A percentile compares a stretch with the other conserved stretches of the same genome.
phyloP scores from a whole-genome alignment of 2,888 invertebrate species.

The Nemoura dubitans region DNA sequence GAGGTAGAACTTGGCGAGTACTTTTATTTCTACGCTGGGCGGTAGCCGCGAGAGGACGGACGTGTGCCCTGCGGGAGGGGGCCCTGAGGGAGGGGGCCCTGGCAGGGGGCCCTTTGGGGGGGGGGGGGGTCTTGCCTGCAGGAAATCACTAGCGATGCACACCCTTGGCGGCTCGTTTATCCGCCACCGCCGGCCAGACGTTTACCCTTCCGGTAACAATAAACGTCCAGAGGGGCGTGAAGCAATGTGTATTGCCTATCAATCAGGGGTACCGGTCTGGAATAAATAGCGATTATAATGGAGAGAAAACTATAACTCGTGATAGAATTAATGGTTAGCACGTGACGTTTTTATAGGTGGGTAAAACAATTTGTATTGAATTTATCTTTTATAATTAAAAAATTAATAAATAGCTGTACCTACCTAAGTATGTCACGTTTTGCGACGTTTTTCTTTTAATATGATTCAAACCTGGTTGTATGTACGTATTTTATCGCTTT shows the following conservation, averaged over 20 bases:
- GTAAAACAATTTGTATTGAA: background rate
- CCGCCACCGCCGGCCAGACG: background rate
- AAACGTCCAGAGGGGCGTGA: background rate
- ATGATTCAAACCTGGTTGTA: too few relatives aligned
- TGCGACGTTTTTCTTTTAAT: too few relatives aligned
- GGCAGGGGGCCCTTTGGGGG: too few relatives aligned
- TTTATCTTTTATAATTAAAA: background rate
- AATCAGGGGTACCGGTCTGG: background rate
- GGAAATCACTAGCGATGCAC: conserved; percentile 17
- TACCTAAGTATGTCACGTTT: too few relatives aligned
- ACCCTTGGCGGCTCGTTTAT: background rate
- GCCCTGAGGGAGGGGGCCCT: too few relatives aligned
- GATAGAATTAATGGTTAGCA: background rate
- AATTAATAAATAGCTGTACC: too few relatives aligned
- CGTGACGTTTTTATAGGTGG: background rate
- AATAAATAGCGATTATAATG: conserved; percentile 23
- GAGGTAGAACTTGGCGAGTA: too few relatives aligned
- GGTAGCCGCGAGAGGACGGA: background rate
- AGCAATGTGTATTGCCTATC: conserved; percentile 19
- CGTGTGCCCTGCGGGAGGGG: background rate
- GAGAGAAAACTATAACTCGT: background rate
- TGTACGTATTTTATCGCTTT: too few relatives aligned
- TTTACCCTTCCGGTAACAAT: conserved; percentile 20
- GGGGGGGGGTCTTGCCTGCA: background rate
- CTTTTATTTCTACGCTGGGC: background rate